Percentiles rank a stretch among this genome's conserved stretches.
These are phyloP conservation scores for Lucilia cuprina DNA, from an alignment of 1,140 invertebrate genomes.

Conservation along the genomic window DNA sequence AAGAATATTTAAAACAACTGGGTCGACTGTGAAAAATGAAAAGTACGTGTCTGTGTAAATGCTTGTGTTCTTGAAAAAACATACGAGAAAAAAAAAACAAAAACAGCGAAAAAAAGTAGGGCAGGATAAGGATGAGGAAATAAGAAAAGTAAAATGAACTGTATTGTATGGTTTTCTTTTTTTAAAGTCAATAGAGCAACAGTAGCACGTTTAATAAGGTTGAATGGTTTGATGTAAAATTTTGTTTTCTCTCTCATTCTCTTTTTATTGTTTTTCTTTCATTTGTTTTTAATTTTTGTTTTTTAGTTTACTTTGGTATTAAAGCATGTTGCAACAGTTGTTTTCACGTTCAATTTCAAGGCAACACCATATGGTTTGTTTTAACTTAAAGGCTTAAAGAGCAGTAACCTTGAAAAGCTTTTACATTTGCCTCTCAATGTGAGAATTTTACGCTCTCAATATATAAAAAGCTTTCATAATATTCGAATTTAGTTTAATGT, in stretches of 20 bases:
- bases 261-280: too few relatives aligned
- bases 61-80: background rate
- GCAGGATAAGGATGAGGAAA: background rate
- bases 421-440: background rate
- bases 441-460: background rate
- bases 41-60: background rate
- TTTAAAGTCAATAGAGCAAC: conserved; percentile 2
- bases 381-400: background rate
- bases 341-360: conserved; percentile 10
- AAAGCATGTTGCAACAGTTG: conserved; percentile 1
- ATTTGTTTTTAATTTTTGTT: background rate
- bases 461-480: background rate
- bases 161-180: background rate
- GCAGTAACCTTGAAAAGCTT: conserved; percentile 4
- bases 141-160: background rate
- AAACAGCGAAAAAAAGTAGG: background rate
- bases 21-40: background rate
- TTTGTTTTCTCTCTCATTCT: background rate
- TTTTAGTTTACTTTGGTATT: background rate
- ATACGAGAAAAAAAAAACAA: background rate
- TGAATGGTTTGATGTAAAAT: background rate
- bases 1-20: background rate
- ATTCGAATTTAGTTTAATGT: background rate
- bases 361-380: background rate
- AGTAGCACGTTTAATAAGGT: background rate